Conservation (phyloP, 2,888 invertebrate genomes). For the Orchesella flavescens region DNA sequence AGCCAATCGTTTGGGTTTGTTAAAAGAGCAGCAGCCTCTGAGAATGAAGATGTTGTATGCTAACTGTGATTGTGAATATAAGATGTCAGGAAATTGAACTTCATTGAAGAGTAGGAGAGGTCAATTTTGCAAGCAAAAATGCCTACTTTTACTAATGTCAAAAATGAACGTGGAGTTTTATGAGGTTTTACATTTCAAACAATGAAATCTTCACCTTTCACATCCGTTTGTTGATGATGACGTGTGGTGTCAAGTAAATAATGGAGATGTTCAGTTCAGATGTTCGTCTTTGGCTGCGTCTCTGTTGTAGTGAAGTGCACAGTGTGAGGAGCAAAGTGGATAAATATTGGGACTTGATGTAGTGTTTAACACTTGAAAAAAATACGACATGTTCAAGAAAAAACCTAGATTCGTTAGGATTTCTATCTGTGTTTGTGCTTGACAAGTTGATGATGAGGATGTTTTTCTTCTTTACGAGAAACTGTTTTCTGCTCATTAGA, state of each 20-base stretch:
- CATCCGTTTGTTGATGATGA: slow-evolving; percentile 28
- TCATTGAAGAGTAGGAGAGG: background rate
- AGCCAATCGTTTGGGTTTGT: background rate
- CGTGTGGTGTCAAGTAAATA: slow-evolving; percentile 45
- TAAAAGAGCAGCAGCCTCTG: background rate
- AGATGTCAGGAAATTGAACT: too few relatives aligned
- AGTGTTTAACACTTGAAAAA: slow-evolving; percentile 29
- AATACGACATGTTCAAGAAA: slow-evolving; percentile 41
- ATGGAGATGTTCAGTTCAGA: slow-evolving; percentile 37
- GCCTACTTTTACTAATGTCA: background rate
- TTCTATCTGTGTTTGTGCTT: slow-evolving; percentile 34
- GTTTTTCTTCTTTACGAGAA: background rate
- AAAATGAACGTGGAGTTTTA: slow-evolving; percentile 8
- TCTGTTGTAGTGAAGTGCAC: too few relatives aligned
- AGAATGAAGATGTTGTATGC: background rate
- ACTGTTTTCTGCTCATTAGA: slow-evolving; percentile 50
- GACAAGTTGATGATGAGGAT: slow-evolving; percentile 19
- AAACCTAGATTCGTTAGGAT: slow-evolving; percentile 50
- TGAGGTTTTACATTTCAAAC: slow-evolving; percentile 17
- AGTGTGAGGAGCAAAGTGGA: background rate
- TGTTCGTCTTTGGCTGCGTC: too few relatives aligned
- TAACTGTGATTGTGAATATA: too few relatives aligned
- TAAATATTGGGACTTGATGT: slow-evolving; percentile 28
- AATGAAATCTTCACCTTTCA: slow-evolving; percentile 59
- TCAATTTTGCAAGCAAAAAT: background rate